Percentiles rank a stretch among this genome's conserved stretches.
These are phyloP conservation scores for Ectropis grisescens DNA, from an alignment of 1,140 invertebrate genomes.

Conservation along the genomic window DNA sequence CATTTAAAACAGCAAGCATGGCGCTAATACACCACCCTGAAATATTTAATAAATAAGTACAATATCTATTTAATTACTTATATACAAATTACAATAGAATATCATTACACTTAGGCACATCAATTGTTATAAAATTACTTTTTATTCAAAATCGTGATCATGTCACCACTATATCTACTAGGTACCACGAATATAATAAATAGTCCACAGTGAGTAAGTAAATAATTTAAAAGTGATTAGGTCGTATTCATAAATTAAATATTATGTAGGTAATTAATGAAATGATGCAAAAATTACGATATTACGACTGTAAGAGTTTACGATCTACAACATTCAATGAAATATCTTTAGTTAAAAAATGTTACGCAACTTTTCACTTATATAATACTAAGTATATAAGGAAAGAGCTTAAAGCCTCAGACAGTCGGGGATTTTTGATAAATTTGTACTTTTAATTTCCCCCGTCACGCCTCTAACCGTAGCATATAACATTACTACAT, in stretches of 20 bases:
- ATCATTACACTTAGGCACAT: constrained; percentile 72
- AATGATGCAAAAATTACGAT: constrained; percentile 26
- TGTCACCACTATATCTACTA: constrained; percentile 38
- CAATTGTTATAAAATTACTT: constrained; percentile 69
- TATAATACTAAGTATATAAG: constrained; percentile 51
- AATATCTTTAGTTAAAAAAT: constrained; percentile 36
- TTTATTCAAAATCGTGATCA: constrained; percentile 61
- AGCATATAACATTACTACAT: constrained; percentile 28
- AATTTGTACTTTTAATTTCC: constrained; percentile 58
- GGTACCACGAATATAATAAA: constrained; percentile 46
- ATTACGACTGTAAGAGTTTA: constrained; percentile 2
- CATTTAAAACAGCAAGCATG: background rate
- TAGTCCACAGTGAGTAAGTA: constrained; percentile 38
- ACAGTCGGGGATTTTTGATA: constrained; percentile 37
- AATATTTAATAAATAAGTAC: constrained; percentile 33
- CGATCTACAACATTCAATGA: constrained; percentile 47
- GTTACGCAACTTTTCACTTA: constrained; percentile 40
- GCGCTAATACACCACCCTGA: constrained; percentile 4
- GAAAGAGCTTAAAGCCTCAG: constrained; percentile 49
- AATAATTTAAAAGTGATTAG: constrained; percentile 24
- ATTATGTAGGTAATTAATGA: constrained; percentile 1
- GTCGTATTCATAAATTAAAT: background rate
- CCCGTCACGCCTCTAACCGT: constrained; percentile 21
- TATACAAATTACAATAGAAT: constrained; percentile 42
- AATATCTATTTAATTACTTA: constrained; percentile 13